These are phyloP conservation scores for Chlamydotis undulata DNA, from an alignment of 2,113 vertebrate species.

Conservation along the genomic window DNA sequence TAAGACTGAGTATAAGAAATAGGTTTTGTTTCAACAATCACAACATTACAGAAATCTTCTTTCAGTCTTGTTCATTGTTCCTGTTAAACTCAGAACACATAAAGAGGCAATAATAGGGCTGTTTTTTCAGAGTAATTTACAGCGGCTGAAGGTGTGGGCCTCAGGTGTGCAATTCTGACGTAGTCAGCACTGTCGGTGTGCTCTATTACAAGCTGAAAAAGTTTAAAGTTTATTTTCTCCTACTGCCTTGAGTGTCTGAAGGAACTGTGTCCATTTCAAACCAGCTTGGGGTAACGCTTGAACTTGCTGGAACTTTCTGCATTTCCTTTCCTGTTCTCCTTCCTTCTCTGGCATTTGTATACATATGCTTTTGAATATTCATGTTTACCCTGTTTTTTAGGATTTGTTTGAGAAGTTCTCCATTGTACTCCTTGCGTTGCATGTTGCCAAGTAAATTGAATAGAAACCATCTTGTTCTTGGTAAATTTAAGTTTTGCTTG, in stretches of 20 bases:
- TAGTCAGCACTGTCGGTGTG: not conserved
- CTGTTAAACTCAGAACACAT: slow-evolving; percentile 13
- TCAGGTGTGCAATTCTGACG: not conserved
- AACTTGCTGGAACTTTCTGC: not conserved
- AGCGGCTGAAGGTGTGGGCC: not conserved
- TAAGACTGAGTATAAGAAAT: slow-evolving; percentile 6
- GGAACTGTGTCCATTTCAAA: not conserved
- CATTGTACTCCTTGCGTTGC: not conserved
- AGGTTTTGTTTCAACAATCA: slow-evolving; percentile 17
- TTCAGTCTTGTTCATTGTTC: slow-evolving; percentile 6
- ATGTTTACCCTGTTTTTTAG: not conserved
- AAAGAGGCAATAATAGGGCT: not conserved
- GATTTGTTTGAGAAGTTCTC: not conserved
- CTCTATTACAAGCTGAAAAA: not conserved
- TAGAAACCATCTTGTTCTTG: not conserved
- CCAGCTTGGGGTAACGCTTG: not conserved
- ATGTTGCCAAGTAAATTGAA: not conserved
- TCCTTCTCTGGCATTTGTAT: not conserved
- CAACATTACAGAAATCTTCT: slow-evolving; percentile 6
- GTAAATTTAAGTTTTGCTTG: not conserved
- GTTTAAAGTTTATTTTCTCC: not conserved
- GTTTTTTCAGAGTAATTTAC: not conserved
- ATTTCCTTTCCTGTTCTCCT: not conserved
- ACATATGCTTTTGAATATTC: not conserved
- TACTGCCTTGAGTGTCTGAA: not conserved